These are phyloP conservation scores for Platichthys flesus DNA, from an alignment of 2,113 vertebrate species.

Conservation along the genomic window DNA sequence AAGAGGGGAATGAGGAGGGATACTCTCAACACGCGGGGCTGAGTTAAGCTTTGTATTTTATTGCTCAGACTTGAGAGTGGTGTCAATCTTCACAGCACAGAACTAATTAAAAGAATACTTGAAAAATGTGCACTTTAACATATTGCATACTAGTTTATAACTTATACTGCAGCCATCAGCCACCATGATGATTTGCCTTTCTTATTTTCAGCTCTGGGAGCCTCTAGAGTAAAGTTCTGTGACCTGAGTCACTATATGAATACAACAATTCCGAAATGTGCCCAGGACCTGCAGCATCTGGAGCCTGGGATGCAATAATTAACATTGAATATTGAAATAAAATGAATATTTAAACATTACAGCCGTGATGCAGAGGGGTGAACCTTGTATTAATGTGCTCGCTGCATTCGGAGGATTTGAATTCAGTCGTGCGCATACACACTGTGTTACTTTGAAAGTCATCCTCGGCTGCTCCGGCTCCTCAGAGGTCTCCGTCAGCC, in stretches of 20 bases:
- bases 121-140: no score
- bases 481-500: conserved; percentile 34
- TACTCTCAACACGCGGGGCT: no score
- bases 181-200: neutral
- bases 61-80: no score
- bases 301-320: neutral
- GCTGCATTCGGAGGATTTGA: neutral
- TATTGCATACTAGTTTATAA: neutral
- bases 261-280: neutral
- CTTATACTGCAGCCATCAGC: neutral
- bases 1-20: no score
- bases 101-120: no score
- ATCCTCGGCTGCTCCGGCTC: conserved; percentile 36
- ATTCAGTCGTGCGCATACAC: neutral
- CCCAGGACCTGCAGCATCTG: neutral
- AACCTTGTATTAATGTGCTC: neutral
- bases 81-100: no score
- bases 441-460: conserved; percentile 38
- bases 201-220: neutral
- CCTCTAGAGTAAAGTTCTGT: neutral
- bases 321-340: neutral
- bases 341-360: neutral
- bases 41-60: no score
- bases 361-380: neutral
- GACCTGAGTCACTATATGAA: no score